A percentile compares a stretch with the other conserved stretches of the same genome.
Conservation (phyloP, 2,888 invertebrate genomes). For the Anoncus sp. region DNA sequence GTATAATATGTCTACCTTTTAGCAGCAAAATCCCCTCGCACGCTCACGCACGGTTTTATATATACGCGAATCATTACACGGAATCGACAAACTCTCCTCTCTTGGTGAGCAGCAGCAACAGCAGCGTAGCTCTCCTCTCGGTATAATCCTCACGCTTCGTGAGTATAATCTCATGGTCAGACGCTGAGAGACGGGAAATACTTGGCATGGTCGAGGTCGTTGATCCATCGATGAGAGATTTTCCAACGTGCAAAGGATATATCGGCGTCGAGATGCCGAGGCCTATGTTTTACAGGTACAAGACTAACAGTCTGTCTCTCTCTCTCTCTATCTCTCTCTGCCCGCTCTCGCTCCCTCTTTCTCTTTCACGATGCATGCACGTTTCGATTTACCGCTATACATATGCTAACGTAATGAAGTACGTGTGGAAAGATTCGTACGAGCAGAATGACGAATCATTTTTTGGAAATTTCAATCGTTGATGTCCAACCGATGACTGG, state of each 20-base stretch:
- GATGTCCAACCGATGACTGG: slow-evolving; percentile 9
- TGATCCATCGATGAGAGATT: slow-evolving; percentile 78
- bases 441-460: slow-evolving; percentile 25
- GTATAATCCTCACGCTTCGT: slow-evolving; percentile 66
- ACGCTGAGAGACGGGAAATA: slow-evolving; percentile 64
- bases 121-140: slow-evolving; percentile 45
- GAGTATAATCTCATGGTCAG: slow-evolving; percentile 64
- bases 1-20: slow-evolving; percentile 34
- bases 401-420: slow-evolving; percentile 47
- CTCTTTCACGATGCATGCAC: slow-evolving; percentile 47
- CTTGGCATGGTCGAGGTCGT: slow-evolving; percentile 75
- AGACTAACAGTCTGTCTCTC: slow-evolving; percentile 47
- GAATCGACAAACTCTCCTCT: slow-evolving; percentile 66
- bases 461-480: slow-evolving; percentile 31
- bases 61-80: slow-evolving; percentile 64
- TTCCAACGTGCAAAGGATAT: slow-evolving; percentile 66
- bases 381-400: slow-evolving; percentile 51
- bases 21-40: slow-evolving; percentile 37
- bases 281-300: slow-evolving; percentile 54
- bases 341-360: slow-evolving; percentile 28
- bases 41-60: slow-evolving; percentile 62
- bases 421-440: slow-evolving; percentile 39
- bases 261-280: slow-evolving; percentile 55
- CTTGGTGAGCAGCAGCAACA: slow-evolving; percentile 64
- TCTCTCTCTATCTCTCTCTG: slow-evolving; percentile 29